A percentile compares a stretch with the other conserved stretches of the same genome.
phyloP scores from a whole-genome alignment of 2,888 invertebrate genomes.

The Epinotia bilunana region DNA sequence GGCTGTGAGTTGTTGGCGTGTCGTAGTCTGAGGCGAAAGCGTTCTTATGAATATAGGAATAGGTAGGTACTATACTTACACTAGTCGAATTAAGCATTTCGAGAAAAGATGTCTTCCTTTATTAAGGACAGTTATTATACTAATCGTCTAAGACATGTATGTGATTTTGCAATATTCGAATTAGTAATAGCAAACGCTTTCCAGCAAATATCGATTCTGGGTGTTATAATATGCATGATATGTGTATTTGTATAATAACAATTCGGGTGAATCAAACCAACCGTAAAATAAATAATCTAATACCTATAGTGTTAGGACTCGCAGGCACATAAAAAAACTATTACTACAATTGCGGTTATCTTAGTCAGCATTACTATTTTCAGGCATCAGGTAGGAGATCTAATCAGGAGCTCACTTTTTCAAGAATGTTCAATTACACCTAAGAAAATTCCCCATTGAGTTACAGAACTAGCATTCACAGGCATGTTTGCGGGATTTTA shows the following conservation, averaged over 20 bases:
- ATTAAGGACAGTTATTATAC: no score
- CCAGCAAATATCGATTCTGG: no score
- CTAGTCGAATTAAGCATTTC: background rate
- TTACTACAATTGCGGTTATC: background rate
- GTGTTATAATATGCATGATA: no score
- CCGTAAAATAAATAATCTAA: no score
- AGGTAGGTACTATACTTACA: no score
- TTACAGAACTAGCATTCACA: background rate
- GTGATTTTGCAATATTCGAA: no score
- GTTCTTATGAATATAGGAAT: background rate
- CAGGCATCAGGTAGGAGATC: background rate
- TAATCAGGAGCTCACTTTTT: background rate
- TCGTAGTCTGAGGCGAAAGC: background rate
- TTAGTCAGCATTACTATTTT: no score
- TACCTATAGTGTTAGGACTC: background rate
- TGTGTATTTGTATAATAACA: background rate
- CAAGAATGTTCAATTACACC: background rate
- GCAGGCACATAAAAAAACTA: background rate
- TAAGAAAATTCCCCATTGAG: background rate
- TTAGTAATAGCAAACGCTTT: no score
- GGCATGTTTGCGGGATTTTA: background rate
- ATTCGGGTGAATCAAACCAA: background rate
- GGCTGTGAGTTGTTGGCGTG: slow-evolving; percentile 31
- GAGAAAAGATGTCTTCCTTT: background rate
- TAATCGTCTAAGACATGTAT: no score